Evolutionary conservation across 2,888 invertebrate species (phyloP).

Genomic region (Cataglyphis rosenhaueri): DNA sequence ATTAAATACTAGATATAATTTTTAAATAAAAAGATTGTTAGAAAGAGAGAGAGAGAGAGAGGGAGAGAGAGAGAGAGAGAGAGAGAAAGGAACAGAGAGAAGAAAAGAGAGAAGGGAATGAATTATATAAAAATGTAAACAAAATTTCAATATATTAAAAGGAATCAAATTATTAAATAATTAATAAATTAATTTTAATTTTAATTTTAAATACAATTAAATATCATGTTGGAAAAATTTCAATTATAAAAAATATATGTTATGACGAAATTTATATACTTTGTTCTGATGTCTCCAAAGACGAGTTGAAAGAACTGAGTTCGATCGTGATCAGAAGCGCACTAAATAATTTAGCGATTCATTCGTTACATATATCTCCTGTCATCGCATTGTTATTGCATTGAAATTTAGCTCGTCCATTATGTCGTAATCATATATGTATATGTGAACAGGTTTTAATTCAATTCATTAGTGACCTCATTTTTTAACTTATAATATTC

Average conservation of each 20-base stretch:
- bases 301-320: conserved; percentile 25
- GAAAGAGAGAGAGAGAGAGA: neutral
- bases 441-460: conserved; percentile 9
- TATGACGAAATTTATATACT: conserved; percentile 48
- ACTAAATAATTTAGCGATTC: conserved; percentile 46
- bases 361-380: conserved; percentile 53
- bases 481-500: neutral
- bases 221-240: neutral
- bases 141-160: neutral
- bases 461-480: conserved; percentile 32
- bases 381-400: conserved; percentile 40
- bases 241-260: neutral
- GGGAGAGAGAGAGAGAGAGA: neutral
- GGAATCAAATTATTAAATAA: neutral
- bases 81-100: neutral
- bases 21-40: neutral
- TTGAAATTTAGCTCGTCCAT: conserved; percentile 51
- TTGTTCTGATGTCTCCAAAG: conserved; percentile 2
- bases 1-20: neutral
- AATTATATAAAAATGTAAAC: neutral
- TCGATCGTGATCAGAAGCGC: conserved; percentile 41
- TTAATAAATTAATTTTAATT: conserved; percentile 3
- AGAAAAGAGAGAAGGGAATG: neutral
- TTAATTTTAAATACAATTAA: neutral
- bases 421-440: conserved; percentile 30